phyloP scores from a whole-genome alignment of 2,888 invertebrate species.

The Girardia tigrina region DNA sequence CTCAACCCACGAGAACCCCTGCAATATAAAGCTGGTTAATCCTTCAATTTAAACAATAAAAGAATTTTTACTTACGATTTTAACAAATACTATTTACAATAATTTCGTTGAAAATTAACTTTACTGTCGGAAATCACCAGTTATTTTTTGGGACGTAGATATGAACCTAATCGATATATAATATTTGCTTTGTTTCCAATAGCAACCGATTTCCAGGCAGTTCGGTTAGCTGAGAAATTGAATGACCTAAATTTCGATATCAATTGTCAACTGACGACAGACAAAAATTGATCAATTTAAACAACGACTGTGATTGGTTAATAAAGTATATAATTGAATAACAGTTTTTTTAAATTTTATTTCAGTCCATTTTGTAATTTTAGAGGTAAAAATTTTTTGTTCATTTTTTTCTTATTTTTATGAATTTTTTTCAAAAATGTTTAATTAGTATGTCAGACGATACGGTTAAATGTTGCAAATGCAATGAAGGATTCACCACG shows the following conservation, averaged over 20 bases:
- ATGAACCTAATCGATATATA: neutral
- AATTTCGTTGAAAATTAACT: too few relatives aligned
- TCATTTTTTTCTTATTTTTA: too few relatives aligned
- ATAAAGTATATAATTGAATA: neutral
- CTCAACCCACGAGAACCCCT: too few relatives aligned
- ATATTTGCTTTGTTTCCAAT: neutral
- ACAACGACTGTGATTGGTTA: neutral
- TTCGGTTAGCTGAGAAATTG: neutral
- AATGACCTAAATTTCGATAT: neutral
- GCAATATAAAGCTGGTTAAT: too few relatives aligned
- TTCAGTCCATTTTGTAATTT: neutral
- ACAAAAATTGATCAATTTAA: neutral
- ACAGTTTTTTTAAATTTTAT: neutral
- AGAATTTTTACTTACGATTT: too few relatives aligned
- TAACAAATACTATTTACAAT: too few relatives aligned
- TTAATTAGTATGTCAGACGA: neutral
- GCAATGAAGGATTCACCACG: neutral
- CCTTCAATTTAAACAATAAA: too few relatives aligned
- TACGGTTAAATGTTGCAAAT: neutral
- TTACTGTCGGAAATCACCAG: too few relatives aligned
- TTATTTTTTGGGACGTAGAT: too few relatives aligned
- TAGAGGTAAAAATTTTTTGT: neutral
- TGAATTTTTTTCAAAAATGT: too few relatives aligned
- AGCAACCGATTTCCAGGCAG: slow-evolving; percentile 9
- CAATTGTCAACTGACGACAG: neutral